These are phyloP conservation scores for Quadriops clusia DNA, from an alignment of 2,888 invertebrate species.

Conservation along the genomic window DNA sequence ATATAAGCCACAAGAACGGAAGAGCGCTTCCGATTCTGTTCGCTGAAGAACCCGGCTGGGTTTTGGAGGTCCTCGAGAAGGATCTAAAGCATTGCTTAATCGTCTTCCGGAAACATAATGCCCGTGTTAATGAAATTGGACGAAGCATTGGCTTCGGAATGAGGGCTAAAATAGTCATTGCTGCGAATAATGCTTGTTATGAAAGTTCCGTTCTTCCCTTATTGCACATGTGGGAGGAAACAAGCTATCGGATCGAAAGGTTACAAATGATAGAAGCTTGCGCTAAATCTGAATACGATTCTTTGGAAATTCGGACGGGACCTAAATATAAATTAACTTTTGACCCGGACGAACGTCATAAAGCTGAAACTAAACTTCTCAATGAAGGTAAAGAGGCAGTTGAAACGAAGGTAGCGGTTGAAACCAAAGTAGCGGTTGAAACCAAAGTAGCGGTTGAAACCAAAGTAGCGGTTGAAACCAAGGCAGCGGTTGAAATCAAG, in stretches of 20 bases:
- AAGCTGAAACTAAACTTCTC: no score
- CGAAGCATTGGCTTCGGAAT: constrained; percentile 54
- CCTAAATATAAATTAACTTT: constrained; percentile 65
- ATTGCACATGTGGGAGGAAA: constrained; percentile 88
- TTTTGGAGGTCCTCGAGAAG: constrained; percentile 56
- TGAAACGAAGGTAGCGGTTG: constrained; percentile 13
- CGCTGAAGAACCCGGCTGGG: constrained; percentile 77
- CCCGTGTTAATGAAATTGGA: constrained; percentile 59
- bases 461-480: no score
- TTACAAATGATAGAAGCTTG: constrained; percentile 73
- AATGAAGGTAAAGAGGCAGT: no score
- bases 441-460: no score
- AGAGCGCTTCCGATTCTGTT: constrained; percentile 59
- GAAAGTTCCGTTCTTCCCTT: constrained; percentile 52
- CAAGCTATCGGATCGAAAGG: constrained; percentile 80
- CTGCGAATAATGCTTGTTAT: constrained; percentile 50
- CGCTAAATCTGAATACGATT: constrained; percentile 66
- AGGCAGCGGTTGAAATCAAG: constrained; percentile 31
- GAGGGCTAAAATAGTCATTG: constrained; percentile 46
- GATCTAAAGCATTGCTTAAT: constrained; percentile 47
- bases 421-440: no score
- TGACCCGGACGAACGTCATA: constrained; percentile 53
- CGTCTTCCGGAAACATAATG: constrained; percentile 47
- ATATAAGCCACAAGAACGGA: constrained; percentile 45
- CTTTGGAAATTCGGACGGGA: constrained; percentile 52